phyloP scores from a whole-genome alignment of 2,113 vertebrate species.

The Struthio camelus region DNA sequence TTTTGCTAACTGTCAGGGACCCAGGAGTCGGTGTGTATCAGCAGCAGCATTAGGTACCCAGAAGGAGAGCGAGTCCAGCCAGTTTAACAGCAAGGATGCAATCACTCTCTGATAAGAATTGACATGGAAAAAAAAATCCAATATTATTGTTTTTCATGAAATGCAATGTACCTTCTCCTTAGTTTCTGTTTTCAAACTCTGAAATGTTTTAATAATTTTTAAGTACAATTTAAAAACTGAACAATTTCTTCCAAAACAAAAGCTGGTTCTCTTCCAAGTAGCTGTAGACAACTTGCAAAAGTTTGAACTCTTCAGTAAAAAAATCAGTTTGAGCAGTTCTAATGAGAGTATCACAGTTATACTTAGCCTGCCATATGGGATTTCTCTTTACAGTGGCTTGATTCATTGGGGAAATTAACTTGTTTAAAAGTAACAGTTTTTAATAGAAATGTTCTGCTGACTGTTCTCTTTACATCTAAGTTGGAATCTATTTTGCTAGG shows the following conservation, averaged over 20 bases:
- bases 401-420: constrained; percentile 43
- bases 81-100: not conserved
- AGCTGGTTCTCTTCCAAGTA: constrained; percentile 10
- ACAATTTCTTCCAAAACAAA: constrained; percentile 18
- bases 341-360: constrained; percentile 24
- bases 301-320: not conserved
- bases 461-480: not conserved
- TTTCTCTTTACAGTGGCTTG: constrained; percentile 8
- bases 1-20: not conserved
- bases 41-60: not conserved
- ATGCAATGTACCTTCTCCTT: not conserved
- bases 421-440: constrained; percentile 45
- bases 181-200: not conserved
- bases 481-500: not conserved
- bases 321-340: not conserved
- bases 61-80: not conserved
- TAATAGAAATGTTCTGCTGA: constrained; percentile 34
- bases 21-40: not conserved
- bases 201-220: not conserved
- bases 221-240: not conserved
- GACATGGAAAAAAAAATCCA: not conserved
- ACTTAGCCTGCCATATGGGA: not conserved
- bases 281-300: constrained; percentile 1
- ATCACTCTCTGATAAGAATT: not conserved
- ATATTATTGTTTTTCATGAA: not conserved